Conservation (phyloP, 2,888 invertebrate genomes). For the Drosophila barbarae region DNA sequence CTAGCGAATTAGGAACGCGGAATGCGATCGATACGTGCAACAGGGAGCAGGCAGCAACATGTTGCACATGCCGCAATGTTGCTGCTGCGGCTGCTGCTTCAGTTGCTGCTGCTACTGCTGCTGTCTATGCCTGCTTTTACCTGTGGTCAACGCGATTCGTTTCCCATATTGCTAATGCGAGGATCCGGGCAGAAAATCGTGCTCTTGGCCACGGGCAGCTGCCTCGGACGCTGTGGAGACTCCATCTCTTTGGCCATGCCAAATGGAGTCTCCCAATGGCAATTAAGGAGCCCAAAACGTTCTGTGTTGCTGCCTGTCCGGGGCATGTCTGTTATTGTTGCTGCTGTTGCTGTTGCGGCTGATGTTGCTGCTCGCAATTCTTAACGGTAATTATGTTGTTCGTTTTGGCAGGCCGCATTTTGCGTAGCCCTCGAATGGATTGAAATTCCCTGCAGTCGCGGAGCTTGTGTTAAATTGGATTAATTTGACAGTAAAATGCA, state of each 20-base stretch:
- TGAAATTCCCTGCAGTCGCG: conserved; percentile 40
- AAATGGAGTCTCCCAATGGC: conserved; percentile 64
- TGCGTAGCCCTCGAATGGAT: conserved; percentile 65
- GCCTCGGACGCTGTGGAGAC: conserved; percentile 15
- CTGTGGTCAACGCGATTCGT: conserved; percentile 69
- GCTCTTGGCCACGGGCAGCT: conserved; percentile 46
- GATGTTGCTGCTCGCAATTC: conserved; percentile 61
- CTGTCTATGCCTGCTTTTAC: conserved; percentile 15
- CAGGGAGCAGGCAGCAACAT: conserved; percentile 59
- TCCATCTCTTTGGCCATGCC: conserved; percentile 32
- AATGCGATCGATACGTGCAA: conserved; percentile 76
- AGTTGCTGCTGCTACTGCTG: conserved; percentile 11
- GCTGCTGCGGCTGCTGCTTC: conserved; percentile 26
- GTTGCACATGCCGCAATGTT: conserved; percentile 72
- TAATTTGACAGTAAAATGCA: conserved; percentile 75
- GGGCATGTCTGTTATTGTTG: conserved; percentile 32
- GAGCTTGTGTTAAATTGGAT: conserved; percentile 70
- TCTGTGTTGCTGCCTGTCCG: conserved; percentile 49
- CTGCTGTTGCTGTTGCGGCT: conserved; percentile 19
- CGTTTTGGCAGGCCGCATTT: conserved; percentile 74
- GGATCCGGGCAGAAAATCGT: conserved; percentile 44
- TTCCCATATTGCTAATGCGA: conserved; percentile 74
- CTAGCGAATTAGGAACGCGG: conserved; percentile 74
- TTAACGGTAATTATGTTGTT: conserved; percentile 75
- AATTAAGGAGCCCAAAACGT: conserved; percentile 67